Percentiles rank a stretch among this genome's conserved stretches.
Evolutionary conservation across 2,113 vertebrate genomes (phyloP).

Genomic region (Sitta europaea): DNA sequence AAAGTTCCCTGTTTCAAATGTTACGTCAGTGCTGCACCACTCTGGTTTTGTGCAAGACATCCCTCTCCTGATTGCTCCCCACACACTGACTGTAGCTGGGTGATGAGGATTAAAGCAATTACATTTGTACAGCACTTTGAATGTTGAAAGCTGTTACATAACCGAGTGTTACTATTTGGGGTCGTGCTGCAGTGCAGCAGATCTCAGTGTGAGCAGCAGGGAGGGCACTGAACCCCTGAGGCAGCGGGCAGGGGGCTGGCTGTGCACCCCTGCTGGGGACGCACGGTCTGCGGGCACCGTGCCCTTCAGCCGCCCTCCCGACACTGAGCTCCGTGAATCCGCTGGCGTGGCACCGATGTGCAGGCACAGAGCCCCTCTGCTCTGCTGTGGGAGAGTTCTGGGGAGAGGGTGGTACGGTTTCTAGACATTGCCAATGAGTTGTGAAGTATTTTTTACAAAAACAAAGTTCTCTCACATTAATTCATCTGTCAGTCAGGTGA

Average conservation of each 20-base stretch:
- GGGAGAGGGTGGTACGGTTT: neutral
- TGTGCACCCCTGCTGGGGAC: neutral
- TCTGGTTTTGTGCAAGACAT: neutral
- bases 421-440: neutral
- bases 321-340: accelerated
- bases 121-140: neutral
- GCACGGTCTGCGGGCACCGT: neutral
- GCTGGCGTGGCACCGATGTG: accelerated
- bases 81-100: neutral
- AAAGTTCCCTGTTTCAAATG: neutral
- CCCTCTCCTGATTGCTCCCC: neutral
- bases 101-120: constrained; percentile 35
- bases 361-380: neutral
- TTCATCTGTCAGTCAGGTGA: neutral
- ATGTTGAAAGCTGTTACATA: constrained; percentile 3
- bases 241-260: accelerated
- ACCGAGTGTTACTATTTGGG: constrained; percentile 44
- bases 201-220: accelerated
- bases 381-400: neutral
- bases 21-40: neutral
- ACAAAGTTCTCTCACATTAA: neutral
- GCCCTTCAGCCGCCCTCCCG: neutral
- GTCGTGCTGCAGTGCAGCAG: constrained; percentile 41
- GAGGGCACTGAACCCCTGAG: neutral
- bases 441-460: neutral